Conservation (phyloP, 2,113 vertebrate species). For the Myiopsitta monachus region DNA sequence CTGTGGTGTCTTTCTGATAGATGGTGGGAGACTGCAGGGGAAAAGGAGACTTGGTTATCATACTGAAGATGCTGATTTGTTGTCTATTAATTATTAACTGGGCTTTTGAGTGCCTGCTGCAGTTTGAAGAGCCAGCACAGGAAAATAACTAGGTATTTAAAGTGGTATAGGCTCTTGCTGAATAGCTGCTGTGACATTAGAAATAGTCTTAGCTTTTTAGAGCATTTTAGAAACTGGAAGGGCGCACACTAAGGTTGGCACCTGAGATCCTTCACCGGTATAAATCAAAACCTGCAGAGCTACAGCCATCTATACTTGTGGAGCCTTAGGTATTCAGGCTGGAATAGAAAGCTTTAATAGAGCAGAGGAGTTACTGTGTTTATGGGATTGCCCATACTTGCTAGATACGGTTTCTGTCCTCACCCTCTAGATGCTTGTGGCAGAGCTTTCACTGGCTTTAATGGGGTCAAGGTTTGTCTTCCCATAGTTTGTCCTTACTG, state of each 20-base stretch:
- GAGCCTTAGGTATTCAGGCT: constrained; percentile 11
- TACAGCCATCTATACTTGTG: constrained; percentile 34
- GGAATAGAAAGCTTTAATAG: constrained; percentile 44
- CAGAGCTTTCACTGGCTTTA: background rate
- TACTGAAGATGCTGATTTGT: constrained; percentile 36
- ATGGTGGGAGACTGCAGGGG: constrained; percentile 22
- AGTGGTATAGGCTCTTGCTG: background rate
- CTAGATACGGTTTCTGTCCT: constrained; percentile 6
- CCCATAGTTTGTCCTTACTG: background rate
- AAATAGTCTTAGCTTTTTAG: background rate
- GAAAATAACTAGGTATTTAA: constrained; percentile 18
- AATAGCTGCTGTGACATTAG: background rate
- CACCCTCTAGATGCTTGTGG: background rate
- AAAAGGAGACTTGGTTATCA: constrained; percentile 23
- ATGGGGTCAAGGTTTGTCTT: background rate
- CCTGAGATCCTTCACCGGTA: background rate
- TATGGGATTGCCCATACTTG: background rate
- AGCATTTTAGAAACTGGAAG: background rate
- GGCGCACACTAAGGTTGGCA: background rate
- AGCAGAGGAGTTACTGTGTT: background rate
- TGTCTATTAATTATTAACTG: constrained; percentile 59
- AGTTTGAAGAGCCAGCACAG: background rate
- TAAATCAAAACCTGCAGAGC: constrained; percentile 37
- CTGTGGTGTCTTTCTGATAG: constrained; percentile 12
- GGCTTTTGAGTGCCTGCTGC: background rate